Percentiles rank a stretch among this genome's conserved stretches.
These are phyloP conservation scores for Diceros bicornis DNA, from an alignment of 2,797 vertebrate species.

Conservation along the genomic window DNA sequence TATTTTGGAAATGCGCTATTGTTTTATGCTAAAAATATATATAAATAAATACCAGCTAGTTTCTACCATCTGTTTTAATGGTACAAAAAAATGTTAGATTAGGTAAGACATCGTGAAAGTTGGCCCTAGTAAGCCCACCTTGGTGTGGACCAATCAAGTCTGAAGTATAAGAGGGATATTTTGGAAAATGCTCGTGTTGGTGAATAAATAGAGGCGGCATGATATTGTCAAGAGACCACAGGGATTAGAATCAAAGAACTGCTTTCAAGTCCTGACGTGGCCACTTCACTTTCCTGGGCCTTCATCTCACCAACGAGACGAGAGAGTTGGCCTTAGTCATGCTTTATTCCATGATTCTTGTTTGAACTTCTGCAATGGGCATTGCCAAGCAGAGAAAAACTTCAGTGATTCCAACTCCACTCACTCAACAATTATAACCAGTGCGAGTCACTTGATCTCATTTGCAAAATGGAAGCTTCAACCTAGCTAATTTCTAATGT, in stretches of 20 bases:
- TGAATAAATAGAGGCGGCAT: background rate
- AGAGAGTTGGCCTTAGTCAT: background rate
- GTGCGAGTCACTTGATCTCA: background rate
- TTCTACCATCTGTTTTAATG: background rate
- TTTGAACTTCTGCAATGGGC: background rate
- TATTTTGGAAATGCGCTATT: background rate
- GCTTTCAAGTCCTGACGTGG: background rate
- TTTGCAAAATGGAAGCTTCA: background rate
- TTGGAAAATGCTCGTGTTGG: background rate
- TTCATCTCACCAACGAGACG: background rate
- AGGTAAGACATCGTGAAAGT: background rate
- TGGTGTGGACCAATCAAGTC: background rate
- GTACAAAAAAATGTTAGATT: background rate
- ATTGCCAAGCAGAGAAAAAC: background rate
- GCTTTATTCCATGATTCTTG: background rate
- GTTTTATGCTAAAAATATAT: background rate
- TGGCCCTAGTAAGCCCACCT: background rate
- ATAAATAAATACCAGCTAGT: background rate
- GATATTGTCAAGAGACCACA: background rate
- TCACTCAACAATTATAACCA: background rate
- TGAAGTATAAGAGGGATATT: background rate
- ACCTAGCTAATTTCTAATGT: background rate
- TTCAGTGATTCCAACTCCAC: background rate
- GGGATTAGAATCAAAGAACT: background rate
- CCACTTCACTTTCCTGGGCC: background rate